phyloP scores from a whole-genome alignment of 2,113 vertebrate genomes.

The Corythornis cristatus region DNA sequence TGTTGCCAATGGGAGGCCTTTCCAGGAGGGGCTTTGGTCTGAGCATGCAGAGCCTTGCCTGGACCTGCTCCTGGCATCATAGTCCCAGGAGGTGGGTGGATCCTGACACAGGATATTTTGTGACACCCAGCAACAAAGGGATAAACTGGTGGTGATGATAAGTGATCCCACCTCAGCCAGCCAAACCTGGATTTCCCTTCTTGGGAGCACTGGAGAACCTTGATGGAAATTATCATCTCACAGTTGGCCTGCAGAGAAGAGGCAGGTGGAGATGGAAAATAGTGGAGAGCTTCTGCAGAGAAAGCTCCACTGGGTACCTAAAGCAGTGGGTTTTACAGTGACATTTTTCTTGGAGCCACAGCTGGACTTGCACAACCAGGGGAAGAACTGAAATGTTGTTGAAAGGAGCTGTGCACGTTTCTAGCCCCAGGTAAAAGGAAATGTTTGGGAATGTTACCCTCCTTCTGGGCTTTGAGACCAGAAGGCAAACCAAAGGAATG shows the following conservation, averaged over 20 bases:
- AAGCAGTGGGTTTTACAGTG: not conserved
- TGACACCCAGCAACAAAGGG: not conserved
- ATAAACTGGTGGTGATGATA: not conserved
- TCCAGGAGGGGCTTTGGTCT: not conserved
- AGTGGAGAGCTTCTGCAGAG: not conserved
- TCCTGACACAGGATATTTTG: not conserved
- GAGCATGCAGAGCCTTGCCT: not conserved
- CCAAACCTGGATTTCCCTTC: not conserved
- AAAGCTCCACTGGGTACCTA: not conserved
- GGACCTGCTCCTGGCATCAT: not conserved
- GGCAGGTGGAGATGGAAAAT: not conserved
- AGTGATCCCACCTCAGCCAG: not conserved
- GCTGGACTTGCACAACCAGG: conserved; percentile 13
- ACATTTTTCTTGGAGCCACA: conserved; percentile 43
- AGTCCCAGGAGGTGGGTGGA: not conserved
- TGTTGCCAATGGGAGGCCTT: not conserved
- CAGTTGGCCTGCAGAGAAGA: not conserved
- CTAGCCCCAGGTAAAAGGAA: conserved; percentile 52
- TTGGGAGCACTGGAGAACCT: not conserved
- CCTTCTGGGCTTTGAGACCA: conserved; percentile 40
- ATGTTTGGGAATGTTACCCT: not conserved
- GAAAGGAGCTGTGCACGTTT: conserved; percentile 34
- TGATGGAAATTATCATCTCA: not conserved
- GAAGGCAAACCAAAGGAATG: conserved; percentile 53
- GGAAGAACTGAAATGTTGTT: not conserved